Conservation (phyloP, 2,113 vertebrate species). For the Paratilapia polleni region DNA sequence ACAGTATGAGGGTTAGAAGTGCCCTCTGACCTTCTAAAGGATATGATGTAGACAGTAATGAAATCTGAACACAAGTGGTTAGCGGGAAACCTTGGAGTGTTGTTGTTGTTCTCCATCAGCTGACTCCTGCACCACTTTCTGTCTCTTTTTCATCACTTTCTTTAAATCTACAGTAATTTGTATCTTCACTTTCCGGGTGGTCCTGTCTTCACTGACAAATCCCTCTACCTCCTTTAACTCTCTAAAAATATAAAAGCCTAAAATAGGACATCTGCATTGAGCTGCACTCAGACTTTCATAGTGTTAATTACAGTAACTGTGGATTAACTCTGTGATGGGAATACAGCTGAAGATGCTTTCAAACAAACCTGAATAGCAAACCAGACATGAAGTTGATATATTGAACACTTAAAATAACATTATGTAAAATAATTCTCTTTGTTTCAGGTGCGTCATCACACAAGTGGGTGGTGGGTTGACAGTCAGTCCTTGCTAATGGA, state of each 20-base stretch:
- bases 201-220: background rate
- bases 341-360: too few species aligned
- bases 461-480: background rate
- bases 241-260: background rate
- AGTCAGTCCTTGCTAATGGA: background rate
- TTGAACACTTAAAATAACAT: background rate
- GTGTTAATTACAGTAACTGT: too few species aligned
- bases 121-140: background rate
- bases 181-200: background rate
- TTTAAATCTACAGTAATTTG: background rate
- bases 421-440: slow-evolving; percentile 5
- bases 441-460: background rate
- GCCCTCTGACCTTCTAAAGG: background rate
- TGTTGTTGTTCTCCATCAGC: too few species aligned
- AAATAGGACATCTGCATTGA: background rate
- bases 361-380: background rate
- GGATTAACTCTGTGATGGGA: background rate
- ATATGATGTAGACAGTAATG: background rate
- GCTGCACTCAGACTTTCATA: background rate
- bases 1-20: background rate
- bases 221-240: background rate
- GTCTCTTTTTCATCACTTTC: background rate
- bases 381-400: background rate
- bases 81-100: background rate
- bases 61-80: background rate